Base-by-base conservation (phyloP, 1,140 invertebrate genomes). In the Hestina assimilis region DNA sequence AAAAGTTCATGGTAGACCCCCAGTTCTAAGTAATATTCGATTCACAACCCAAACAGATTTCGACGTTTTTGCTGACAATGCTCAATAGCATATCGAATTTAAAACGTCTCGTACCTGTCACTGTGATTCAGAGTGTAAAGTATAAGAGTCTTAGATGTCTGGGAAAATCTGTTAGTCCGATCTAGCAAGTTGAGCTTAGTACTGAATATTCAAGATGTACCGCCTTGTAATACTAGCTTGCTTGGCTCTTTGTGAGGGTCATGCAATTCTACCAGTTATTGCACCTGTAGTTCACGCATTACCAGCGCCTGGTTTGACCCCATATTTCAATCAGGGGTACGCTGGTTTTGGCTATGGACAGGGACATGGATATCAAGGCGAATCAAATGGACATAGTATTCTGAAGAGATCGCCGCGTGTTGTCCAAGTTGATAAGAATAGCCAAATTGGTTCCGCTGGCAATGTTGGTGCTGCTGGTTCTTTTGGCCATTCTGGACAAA, bases 1-100 rank as follows among this genome's bases (percentile, higher is more conserved):
- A n/a, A n/a, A n/a, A n/a, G n/a, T n/a, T n/a, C n/a, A n/a, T n/a
- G n/a, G n/a, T n/a, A n/a, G n/a, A n/a, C n/a, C n/a, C n/a, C n/a
- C n/a, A n/a, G n/a, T n/a, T n/a, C n/a, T n/a, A n/a, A n/a, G n/a
- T n/a, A n/a, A n/a, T n/a, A n/a, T n/a, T n/a, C n/a, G 21, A 42
- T n/a, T 9, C 19, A 47, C 45, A 31, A 63, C 68, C 53, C 46
- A 65, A 60, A 48, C 53, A 47, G 65, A 71, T 68, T 72, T 61
- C 63, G 40, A 43, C 21, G 45, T 74, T 80, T 50, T 80, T 76
- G 46, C 54, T 28, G 12, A 68, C 63, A 75, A 72, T 69, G 69
- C 58, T 82, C 72, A 78, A 79, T 68, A 72, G 64, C 73, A 69
- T 76, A 42, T 52, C 79, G 47, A 77, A 75, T 82, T 59, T 74